phyloP scores from a whole-genome alignment of 2,888 invertebrate genomes.

The Formica aserva region DNA sequence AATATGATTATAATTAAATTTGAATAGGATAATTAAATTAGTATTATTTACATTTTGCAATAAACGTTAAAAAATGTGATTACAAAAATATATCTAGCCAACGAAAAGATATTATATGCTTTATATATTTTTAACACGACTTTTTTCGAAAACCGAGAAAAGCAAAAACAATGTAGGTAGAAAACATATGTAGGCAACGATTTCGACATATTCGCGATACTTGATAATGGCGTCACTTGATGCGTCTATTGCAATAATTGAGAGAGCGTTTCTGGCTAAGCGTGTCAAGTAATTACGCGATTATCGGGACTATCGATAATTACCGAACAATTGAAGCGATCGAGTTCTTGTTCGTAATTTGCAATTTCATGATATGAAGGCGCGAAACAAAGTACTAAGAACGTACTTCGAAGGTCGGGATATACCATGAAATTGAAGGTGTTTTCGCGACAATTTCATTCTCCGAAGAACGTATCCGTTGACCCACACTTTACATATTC shows the following conservation, averaged over 20 bases:
- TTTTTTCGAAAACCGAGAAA: background rate
- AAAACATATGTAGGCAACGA: background rate
- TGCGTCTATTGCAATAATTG: conserved; percentile 66
- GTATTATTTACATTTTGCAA: background rate
- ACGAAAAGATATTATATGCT: background rate
- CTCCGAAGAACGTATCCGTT: background rate
- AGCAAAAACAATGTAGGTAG: background rate
- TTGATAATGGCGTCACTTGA: conserved; percentile 39
- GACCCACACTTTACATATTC: conserved; percentile 38
- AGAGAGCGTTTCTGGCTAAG: conserved; percentile 59
- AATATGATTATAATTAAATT: conserved; percentile 24
- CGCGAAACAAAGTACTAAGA: conserved; percentile 1
- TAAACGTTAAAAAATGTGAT: background rate
- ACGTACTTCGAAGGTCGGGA: conserved; percentile 22
- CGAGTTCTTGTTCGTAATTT: conserved; percentile 33
- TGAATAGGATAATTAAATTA: conserved; percentile 8
- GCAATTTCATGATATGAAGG: conserved; percentile 39
- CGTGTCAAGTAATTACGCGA: conserved; percentile 58
- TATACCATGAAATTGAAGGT: background rate
- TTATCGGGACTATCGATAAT: conserved; percentile 58
- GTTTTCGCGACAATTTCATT: conserved; percentile 2
- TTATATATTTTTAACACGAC: background rate
- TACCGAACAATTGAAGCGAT: conserved; percentile 36
- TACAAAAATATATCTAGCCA: background rate
- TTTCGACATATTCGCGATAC: conserved; percentile 9